Evolutionary conservation across 2,113 vertebrate genomes (phyloP).

Genomic region (Apaloderma vittatum): DNA sequence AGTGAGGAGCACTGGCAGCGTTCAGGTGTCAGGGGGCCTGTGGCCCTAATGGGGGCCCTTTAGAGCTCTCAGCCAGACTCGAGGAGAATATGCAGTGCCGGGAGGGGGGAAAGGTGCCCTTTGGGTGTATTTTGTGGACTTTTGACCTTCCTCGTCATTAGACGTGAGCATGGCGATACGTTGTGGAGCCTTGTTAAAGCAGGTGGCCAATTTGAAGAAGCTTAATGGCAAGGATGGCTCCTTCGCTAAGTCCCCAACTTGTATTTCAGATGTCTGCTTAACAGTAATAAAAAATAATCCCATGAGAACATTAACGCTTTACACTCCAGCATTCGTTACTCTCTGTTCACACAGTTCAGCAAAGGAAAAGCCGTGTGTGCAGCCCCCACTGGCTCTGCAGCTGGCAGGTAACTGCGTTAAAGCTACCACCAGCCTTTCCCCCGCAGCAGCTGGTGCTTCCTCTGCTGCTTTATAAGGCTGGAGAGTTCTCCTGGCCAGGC

Average conservation of each 20-base stretch:
- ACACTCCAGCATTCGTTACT: accelerated
- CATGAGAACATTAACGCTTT: accelerated
- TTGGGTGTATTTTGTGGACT: accelerated
- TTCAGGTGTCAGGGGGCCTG: accelerated
- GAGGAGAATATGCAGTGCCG: accelerated
- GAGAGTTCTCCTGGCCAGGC: neutral
- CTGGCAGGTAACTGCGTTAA: neutral
- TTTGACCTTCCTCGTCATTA: neutral
- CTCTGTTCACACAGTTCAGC: accelerated
- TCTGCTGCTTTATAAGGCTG: neutral
- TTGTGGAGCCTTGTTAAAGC: neutral
- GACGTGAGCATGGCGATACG: accelerated
- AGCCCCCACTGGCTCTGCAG: neutral
- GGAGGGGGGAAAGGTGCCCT: neutral
- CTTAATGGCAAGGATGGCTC: neutral
- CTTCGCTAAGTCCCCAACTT: accelerated
- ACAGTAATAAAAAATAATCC: neutral
- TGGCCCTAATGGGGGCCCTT: accelerated
- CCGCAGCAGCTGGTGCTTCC: neutral
- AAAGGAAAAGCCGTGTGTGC: accelerated
- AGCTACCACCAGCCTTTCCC: neutral
- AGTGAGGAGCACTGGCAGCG: accelerated
- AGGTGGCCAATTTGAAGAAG: neutral
- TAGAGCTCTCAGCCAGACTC: accelerated
- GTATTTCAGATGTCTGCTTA: neutral